Conservation (phyloP, 1,140 invertebrate genomes). For the Panagrolaimus sp. region DNA sequence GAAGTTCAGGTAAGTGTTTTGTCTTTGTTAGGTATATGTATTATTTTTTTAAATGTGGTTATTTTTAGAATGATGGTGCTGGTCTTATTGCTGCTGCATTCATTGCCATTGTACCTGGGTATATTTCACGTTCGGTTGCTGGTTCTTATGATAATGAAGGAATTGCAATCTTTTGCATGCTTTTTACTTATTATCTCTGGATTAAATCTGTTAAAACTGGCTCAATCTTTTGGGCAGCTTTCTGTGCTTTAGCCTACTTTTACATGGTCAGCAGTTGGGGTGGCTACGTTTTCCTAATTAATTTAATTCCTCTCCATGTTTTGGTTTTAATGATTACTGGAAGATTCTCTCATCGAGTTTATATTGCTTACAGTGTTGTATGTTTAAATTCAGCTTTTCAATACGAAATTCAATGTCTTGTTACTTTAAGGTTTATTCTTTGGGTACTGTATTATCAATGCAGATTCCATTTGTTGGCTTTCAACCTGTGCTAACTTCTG, state of each 20-base stretch:
- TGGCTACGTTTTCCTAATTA: constrained; percentile 99
- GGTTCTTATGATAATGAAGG: constrained; percentile 99
- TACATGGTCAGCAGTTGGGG: constrained; percentile 96
- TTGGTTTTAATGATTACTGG: constrained; percentile 78
- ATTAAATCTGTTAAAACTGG: constrained; percentile 96
- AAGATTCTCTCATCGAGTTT: constrained; percentile 81
- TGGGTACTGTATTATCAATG: constrained; percentile 92
- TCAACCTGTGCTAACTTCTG: constrained; percentile 93
- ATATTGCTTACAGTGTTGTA: constrained; percentile 82
- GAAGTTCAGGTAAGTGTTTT: constrained; percentile 60
- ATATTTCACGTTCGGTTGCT: constrained; percentile 94
- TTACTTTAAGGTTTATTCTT: constrained; percentile 74
- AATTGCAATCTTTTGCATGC: constrained; percentile 77
- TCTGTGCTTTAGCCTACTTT: constrained; percentile 91
- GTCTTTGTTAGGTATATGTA: constrained; percentile 17
- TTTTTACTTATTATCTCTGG: constrained; percentile 63
- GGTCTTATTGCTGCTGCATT: constrained; percentile 97
- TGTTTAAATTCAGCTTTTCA: constrained; percentile 9
- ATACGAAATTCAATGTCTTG: constrained; percentile 16
- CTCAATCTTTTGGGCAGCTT: constrained; percentile 87
- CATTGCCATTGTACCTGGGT: constrained; percentile 96
- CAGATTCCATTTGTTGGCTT: constrained; percentile 99
- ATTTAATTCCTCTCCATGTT: constrained; percentile 95
- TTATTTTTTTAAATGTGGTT: neutral
- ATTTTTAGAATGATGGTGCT: constrained; percentile 69